Base-by-base conservation (phyloP, 2,888 invertebrate genomes). In the Sinelater perroti region DNA sequence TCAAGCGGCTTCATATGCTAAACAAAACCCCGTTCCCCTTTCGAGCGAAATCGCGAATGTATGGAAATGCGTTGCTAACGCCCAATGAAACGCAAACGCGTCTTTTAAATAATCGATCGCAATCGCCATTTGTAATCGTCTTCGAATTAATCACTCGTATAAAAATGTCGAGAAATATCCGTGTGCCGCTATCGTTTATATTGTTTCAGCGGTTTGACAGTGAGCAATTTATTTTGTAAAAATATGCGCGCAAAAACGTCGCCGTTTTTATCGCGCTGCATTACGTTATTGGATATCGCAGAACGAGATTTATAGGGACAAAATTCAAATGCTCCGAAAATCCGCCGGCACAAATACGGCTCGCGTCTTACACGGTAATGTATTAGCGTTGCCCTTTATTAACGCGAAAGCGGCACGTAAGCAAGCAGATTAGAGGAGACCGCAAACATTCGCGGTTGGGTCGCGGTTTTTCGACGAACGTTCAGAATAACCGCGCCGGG, bases 251-350 rank as follows among this genome's bases (percentile, higher is more conserved):
- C 44, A 56, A 58, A 59, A 59, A 51, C 49, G 61, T 60, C 63
- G 62, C 40, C 60, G 60, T 65, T 64, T 66, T 67, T 67, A 53
- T 60, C 51, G 51, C 59, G 57, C 60, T 66, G 61, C 69, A 69
- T 69, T 69, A 69, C 62, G 66, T 68, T 68, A 69, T 69, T 69
- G 64, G 67, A 62, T 63, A 63, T 67, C 57, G 44, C 51, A 52
- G 50, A 44, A 38, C 13, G 52, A 64, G 69, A 69, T 69, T 69
- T 67, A 69, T 68, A 16, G 61, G 51, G 21, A 53, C 40, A 59
- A 56, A 60, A 65, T 64, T 62, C 62, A 66, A 67, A 65, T 54
- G 50, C 16, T 28, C 28, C 3, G 28, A 24, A 40, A 4, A n/a
- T n/a, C n/a, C n/a, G n/a, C n/a, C n/a, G n/a, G n/a, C n/a, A n/a